Percentiles rank a stretch among this genome's conserved stretches.
phyloP scores from a whole-genome alignment of 2,888 invertebrate genomes.

The Dusona sp. region DNA sequence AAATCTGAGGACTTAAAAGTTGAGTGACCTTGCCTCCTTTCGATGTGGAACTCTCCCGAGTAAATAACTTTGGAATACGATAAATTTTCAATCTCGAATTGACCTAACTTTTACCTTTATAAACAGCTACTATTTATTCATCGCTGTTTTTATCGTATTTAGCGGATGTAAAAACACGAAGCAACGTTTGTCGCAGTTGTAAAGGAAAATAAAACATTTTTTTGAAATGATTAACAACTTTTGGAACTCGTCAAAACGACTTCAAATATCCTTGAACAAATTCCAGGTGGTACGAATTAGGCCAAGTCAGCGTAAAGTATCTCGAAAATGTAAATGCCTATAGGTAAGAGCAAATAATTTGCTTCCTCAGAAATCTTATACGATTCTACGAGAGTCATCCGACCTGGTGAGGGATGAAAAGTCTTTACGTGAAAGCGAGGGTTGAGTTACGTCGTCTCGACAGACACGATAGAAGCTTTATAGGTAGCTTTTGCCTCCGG shows the following conservation, averaged over 20 bases:
- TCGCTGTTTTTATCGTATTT: not conserved
- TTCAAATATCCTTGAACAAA: not conserved
- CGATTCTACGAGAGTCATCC: constrained; percentile 39
- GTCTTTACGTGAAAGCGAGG: constrained; percentile 2
- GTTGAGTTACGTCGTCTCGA: constrained; percentile 38
- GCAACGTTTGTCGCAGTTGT: not conserved
- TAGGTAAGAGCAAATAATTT: constrained; percentile 46
- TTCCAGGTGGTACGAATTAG: not conserved
- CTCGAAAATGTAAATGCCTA: not conserved
- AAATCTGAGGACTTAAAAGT: not conserved
- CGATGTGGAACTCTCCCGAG: not conserved
- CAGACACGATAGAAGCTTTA: constrained; percentile 32
- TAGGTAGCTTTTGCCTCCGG: constrained; percentile 30
- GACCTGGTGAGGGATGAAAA: constrained; percentile 21
- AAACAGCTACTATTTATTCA: not conserved
- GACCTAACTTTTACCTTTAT: not conserved
- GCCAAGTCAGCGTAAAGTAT: not conserved
- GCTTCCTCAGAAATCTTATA: constrained; percentile 31
- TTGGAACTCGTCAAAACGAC: not conserved
- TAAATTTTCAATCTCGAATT: not conserved
- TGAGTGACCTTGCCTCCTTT: not conserved
- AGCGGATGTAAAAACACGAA: not conserved
- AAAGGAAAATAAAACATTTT: not conserved
- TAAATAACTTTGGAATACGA: not conserved
- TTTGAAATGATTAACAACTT: not conserved